phyloP scores from a whole-genome alignment of 2,888 invertebrate genomes.

The Andricus quercusramuli region DNA sequence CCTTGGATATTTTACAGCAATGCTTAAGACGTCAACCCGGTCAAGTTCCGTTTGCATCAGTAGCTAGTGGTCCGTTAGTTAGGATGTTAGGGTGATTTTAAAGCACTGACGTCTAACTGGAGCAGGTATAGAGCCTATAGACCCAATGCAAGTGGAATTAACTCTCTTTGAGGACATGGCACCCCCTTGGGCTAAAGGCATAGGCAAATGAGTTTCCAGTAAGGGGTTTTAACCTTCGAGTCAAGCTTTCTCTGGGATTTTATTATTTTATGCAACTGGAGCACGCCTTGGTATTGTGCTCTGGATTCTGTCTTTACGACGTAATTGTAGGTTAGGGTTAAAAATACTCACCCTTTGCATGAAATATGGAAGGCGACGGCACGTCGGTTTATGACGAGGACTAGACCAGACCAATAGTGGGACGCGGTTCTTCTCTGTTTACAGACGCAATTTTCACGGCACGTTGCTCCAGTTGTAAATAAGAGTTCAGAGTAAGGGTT shows the following conservation, averaged over 20 bases:
- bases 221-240: slow-evolving; percentile 71
- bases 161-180: slow-evolving; percentile 43
- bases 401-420: slow-evolving; percentile 48
- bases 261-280: slow-evolving; percentile 65
- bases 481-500: slow-evolving; percentile 67
- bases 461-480: slow-evolving; percentile 75
- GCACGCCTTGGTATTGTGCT: slow-evolving; percentile 65
- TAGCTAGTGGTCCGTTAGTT: slow-evolving; percentile 56
- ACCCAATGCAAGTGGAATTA: slow-evolving; percentile 53
- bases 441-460: slow-evolving; percentile 60
- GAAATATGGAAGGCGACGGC: slow-evolving; percentile 64
- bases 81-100: slow-evolving; percentile 51
- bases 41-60: slow-evolving; percentile 45
- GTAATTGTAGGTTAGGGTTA: slow-evolving; percentile 74
- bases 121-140: slow-evolving; percentile 65
- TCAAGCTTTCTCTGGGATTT: slow-evolving; percentile 65
- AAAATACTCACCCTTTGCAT: slow-evolving; percentile 70
- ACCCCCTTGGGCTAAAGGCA: slow-evolving; percentile 48
- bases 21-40: slow-evolving; percentile 20
- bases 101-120: slow-evolving; percentile 68
- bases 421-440: slow-evolving; percentile 52
- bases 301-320: slow-evolving; percentile 66
- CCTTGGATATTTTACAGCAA: slow-evolving; percentile 29
- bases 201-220: slow-evolving; percentile 58
- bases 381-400: slow-evolving; percentile 58